Evolutionary conservation across 2,888 invertebrate genomes (phyloP).

Genomic region (Amphipyra berbera): DNA sequence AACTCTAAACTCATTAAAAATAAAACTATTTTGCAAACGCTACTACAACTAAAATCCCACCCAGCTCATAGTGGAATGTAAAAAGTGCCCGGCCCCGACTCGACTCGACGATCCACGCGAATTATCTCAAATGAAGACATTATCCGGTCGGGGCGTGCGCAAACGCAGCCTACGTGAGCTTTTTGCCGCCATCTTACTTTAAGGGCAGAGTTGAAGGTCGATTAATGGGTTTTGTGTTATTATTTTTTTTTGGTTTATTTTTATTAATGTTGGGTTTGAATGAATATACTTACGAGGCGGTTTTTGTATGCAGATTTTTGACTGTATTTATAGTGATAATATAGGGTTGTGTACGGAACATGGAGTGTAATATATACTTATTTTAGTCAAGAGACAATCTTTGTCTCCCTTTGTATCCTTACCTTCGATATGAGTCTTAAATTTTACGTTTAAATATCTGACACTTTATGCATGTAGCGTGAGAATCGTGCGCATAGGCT

Average conservation of each 20-base stretch:
- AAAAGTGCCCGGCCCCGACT: constrained; percentile 65
- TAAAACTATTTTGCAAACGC: constrained; percentile 51
- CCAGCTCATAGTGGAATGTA: constrained; percentile 76
- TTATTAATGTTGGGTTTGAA: background rate
- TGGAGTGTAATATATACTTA: constrained; percentile 3
- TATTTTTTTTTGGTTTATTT: constrained; percentile 16
- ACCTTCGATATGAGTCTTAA: too few species aligned
- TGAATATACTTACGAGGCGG: background rate
- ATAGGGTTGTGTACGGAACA: background rate
- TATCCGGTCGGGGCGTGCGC: constrained; percentile 78
- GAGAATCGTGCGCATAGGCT: too few species aligned
- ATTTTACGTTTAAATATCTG: too few species aligned
- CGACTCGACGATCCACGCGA: constrained; percentile 69
- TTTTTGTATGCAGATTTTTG: constrained; percentile 11
- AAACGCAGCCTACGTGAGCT: constrained; percentile 69
- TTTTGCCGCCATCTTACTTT: constrained; percentile 65
- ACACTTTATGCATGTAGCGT: too few species aligned
- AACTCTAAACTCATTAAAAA: background rate
- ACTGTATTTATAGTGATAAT: constrained; percentile 11
- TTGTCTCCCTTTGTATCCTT: background rate
- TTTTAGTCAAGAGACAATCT: background rate
- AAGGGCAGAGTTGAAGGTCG: constrained; percentile 74
- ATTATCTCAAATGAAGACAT: constrained; percentile 88
- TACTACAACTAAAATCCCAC: constrained; percentile 72
- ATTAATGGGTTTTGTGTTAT: constrained; percentile 45